A percentile compares a stretch with the other conserved stretches of the same genome.
phyloP scores from a whole-genome alignment of 2,113 vertebrate species.

The Arothron firmamentum region DNA sequence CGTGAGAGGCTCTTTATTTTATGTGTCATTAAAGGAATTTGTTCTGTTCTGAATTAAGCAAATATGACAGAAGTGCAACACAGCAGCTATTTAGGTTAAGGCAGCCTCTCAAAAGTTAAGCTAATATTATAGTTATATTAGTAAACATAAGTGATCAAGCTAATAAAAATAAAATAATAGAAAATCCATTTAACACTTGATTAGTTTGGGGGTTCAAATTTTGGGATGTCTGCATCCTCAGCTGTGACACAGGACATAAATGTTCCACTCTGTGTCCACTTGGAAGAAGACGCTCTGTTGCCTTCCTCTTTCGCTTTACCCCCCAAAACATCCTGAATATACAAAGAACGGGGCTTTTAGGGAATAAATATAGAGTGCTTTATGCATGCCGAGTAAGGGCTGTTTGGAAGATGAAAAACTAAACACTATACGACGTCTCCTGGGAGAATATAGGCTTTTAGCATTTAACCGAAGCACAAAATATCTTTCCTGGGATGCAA shows the following conservation, averaged over 20 bases:
- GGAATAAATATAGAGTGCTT: slow-evolving; percentile 65
- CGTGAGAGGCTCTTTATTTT: slow-evolving; percentile 22
- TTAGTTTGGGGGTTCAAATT: slow-evolving; percentile 3
- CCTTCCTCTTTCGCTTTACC: slow-evolving; percentile 1
- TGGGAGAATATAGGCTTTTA: slow-evolving; percentile 51
- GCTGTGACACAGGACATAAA: slow-evolving; percentile 8
- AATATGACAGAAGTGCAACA: slow-evolving; percentile 6
- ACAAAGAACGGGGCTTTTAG: slow-evolving; percentile 56
- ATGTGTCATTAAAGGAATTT: slow-evolving; percentile 7
- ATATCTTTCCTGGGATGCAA: slow-evolving; percentile 25
- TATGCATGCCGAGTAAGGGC: slow-evolving; percentile 38
- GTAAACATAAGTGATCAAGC: not conserved
- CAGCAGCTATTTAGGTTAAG: slow-evolving; percentile 14
- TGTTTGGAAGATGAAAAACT: slow-evolving; percentile 39
- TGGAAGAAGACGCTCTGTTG: slow-evolving; percentile 15
- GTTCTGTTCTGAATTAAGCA: slow-evolving; percentile 14
- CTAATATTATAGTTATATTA: slow-evolving; percentile 6
- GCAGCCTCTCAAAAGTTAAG: slow-evolving; percentile 12
- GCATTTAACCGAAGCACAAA: slow-evolving; percentile 30
- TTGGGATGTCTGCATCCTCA: not conserved
- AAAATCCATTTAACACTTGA: slow-evolving; percentile 2
- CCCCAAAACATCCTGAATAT: slow-evolving; percentile 32
- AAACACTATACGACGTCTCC: slow-evolving; percentile 27
- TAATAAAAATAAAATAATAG: not conserved
- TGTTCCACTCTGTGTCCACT: slow-evolving; percentile 11